Conservation (phyloP, 2,888 invertebrate species). For the Syrphus vitripennis region DNA sequence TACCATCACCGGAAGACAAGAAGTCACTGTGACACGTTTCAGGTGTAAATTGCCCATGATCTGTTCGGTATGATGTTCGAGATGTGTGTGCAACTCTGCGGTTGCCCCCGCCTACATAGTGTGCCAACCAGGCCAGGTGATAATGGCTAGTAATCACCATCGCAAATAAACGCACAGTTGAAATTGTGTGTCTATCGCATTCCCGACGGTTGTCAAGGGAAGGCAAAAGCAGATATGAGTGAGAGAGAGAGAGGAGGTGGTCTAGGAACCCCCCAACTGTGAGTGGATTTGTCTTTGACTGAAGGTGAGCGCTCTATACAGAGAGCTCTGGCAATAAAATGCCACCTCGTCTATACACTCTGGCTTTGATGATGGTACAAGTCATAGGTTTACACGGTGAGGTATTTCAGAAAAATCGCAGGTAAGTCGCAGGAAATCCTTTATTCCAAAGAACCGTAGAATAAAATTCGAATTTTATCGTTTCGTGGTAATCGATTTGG, state of each 20-base stretch:
- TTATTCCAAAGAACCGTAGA: slow-evolving; percentile 61
- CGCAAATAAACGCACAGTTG: slow-evolving; percentile 56
- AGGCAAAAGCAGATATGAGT: no score
- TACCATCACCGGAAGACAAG: slow-evolving; percentile 19
- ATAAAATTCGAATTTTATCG: slow-evolving; percentile 70
- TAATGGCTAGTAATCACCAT: slow-evolving; percentile 61
- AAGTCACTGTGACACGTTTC: slow-evolving; percentile 43
- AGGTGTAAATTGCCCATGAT: slow-evolving; percentile 56
- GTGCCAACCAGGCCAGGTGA: slow-evolving; percentile 44
- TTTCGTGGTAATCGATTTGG: slow-evolving; percentile 68
- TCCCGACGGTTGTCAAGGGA: slow-evolving; percentile 4
- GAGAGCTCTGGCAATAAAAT: slow-evolving; percentile 35
- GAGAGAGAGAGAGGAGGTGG: background rate
- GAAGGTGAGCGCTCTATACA: background rate
- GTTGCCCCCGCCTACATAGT: slow-evolving; percentile 49
- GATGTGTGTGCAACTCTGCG: slow-evolving; percentile 21
- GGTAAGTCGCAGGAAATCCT: slow-evolving; percentile 55
- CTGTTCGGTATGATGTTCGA: slow-evolving; percentile 35
- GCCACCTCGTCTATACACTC: slow-evolving; percentile 59
- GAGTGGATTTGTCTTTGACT: slow-evolving; percentile 41
- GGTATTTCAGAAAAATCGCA: slow-evolving; percentile 18
- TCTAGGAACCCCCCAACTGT: slow-evolving; percentile 44
- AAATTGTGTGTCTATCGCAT: slow-evolving; percentile 20
- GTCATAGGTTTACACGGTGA: background rate
- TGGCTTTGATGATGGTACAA: no score